Percentiles rank a stretch among this genome's conserved stretches.
Conservation (phyloP, 2,888 invertebrate genomes). For the Microplitis deprimator region DNA sequence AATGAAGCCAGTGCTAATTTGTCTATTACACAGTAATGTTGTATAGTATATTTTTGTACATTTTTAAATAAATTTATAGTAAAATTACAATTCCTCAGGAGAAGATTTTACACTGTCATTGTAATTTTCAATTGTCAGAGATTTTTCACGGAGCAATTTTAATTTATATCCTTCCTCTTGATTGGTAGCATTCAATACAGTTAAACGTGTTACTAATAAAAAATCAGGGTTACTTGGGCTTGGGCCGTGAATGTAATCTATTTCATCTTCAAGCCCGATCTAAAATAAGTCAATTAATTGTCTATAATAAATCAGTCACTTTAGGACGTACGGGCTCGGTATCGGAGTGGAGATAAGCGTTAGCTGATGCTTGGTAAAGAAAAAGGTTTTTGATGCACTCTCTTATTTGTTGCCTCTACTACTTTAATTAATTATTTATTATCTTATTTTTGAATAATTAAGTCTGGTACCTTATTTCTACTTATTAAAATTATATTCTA, state of each 20-base stretch:
- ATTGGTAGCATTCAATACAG: conserved; percentile 75
- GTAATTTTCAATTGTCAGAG: conserved; percentile 83
- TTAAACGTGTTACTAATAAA: conserved; percentile 79
- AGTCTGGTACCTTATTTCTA: too few relatives aligned
- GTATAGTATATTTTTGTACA: neutral
- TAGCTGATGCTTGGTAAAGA: too few relatives aligned
- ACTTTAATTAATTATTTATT: conserved; percentile 12
- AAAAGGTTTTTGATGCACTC: too few relatives aligned
- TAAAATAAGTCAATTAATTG: conserved; percentile 63
- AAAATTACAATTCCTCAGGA: conserved; percentile 27
- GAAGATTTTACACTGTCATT: conserved; percentile 72
- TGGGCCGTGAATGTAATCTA: conserved; percentile 82
- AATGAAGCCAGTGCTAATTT: conserved; percentile 17
- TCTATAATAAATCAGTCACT: conserved; percentile 5
- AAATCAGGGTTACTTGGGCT: conserved; percentile 80
- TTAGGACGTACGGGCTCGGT: neutral
- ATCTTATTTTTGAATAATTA: neutral
- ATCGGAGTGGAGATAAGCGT: too few relatives aligned
- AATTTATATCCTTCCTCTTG: conserved; percentile 74
- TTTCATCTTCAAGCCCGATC: conserved; percentile 81
- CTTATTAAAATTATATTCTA: too few relatives aligned
- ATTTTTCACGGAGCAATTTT: conserved; percentile 79
- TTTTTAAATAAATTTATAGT: conserved; percentile 27
- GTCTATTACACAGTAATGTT: neutral
- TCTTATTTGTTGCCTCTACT: too few relatives aligned